Percentiles rank a stretch among this genome's conserved stretches.
Evolutionary conservation across 2,113 vertebrate genomes (phyloP).

Genomic region (Sphyrna mokarran): DNA sequence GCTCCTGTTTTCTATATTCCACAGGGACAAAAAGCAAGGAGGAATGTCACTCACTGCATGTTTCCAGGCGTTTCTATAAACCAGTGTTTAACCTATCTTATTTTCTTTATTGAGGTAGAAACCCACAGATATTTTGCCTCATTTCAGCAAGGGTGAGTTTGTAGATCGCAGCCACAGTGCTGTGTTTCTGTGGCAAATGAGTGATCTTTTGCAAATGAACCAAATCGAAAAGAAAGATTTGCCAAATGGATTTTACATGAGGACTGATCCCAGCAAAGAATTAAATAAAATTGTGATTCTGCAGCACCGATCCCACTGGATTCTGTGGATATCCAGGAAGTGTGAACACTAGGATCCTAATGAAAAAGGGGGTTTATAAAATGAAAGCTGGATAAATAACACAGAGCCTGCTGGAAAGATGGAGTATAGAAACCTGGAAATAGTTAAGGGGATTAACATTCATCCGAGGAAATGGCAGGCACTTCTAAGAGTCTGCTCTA

Average conservation of each 20-base stretch:
- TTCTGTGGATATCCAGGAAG: background rate
- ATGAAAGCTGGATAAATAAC: constrained; percentile 2
- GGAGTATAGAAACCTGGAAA: background rate
- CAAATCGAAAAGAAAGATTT: background rate
- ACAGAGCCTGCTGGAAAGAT: background rate
- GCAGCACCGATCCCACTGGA: background rate
- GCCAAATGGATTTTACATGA: background rate
- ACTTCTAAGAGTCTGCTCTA: constrained; percentile 13
- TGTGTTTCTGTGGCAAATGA: background rate
- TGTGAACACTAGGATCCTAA: background rate
- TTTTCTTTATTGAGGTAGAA: background rate
- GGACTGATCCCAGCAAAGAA: background rate
- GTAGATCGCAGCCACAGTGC: background rate
- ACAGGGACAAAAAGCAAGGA: background rate
- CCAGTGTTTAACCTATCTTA: background rate
- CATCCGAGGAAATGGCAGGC: constrained; percentile 10
- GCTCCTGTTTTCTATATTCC: background rate
- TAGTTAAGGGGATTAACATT: constrained; percentile 26
- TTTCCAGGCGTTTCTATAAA: background rate
- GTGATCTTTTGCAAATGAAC: background rate
- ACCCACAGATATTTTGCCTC: background rate
- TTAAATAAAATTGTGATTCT: background rate
- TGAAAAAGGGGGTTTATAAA: background rate
- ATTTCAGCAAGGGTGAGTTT: background rate
- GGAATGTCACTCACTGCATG: background rate